Percentiles rank a stretch among this genome's conserved stretches.
These are phyloP conservation scores for Turnix velox DNA, from an alignment of 2,113 vertebrate species.

Conservation along the genomic window DNA sequence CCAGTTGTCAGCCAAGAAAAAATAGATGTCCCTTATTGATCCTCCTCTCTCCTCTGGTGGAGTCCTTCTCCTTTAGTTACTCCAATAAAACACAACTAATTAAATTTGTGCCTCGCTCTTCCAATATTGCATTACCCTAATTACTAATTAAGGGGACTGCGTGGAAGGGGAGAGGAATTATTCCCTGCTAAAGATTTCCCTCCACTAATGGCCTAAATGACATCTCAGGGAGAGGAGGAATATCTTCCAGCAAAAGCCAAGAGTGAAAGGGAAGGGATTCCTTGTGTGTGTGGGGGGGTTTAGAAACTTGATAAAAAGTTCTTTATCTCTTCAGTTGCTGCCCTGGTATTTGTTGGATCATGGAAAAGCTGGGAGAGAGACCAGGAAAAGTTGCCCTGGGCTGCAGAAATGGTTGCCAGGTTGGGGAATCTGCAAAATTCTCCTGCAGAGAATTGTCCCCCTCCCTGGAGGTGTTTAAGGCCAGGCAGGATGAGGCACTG, in stretches of 20 bases:
- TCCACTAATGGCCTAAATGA: slow-evolving; percentile 31
- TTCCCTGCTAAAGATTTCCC: slow-evolving; percentile 17
- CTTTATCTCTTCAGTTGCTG: background rate
- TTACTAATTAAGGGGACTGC: slow-evolving; percentile 18
- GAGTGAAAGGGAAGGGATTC: background rate
- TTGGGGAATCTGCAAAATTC: background rate
- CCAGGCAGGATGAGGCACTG: too few species aligned
- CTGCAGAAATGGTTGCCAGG: background rate
- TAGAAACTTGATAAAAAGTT: background rate
- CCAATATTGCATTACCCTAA: slow-evolving; percentile 18
- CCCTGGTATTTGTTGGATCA: background rate
- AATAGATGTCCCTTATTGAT: slow-evolving; percentile 52
- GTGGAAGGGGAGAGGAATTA: background rate
- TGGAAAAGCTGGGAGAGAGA: rapidly evolving
- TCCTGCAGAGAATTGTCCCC: too few species aligned
- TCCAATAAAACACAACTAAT: slow-evolving; percentile 53
- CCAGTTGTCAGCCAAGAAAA: slow-evolving; percentile 45
- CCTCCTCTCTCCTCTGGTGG: background rate
- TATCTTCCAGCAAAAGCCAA: slow-evolving; percentile 34
- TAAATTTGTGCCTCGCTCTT: slow-evolving; percentile 15
- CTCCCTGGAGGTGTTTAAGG: too few species aligned
- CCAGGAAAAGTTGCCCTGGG: rapidly evolving
- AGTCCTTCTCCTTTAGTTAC: slow-evolving; percentile 53
- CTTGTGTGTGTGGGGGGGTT: too few species aligned
- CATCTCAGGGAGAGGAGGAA: background rate